Conservation (phyloP, 1,140 invertebrate genomes). For the Onthophagus taurus region DNA sequence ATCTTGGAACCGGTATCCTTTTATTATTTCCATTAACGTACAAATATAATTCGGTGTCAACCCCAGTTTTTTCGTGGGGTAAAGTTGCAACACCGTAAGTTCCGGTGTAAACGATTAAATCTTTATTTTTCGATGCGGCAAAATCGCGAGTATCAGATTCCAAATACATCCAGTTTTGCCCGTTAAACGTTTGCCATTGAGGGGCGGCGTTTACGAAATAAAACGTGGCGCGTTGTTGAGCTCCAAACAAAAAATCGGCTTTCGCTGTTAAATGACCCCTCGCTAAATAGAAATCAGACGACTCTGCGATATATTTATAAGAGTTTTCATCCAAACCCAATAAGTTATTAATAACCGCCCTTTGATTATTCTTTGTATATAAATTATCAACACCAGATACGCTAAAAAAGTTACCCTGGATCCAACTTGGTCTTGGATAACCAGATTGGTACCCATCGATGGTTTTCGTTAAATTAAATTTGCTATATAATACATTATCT, state of each 20-base stretch:
- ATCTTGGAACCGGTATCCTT: conserved; percentile 44
- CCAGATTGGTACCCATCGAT: conserved; percentile 27
- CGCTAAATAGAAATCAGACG: conserved; percentile 38
- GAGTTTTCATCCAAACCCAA: conserved; percentile 30
- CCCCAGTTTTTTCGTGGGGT: conserved; percentile 35
- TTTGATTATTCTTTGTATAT: conserved; percentile 29
- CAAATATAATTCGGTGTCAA: conserved; percentile 41
- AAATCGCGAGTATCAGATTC: conserved; percentile 40
- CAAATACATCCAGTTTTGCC: conserved; percentile 44
- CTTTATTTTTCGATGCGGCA: conserved; percentile 16
- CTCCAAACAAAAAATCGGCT: conserved; percentile 49
- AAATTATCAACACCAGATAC: conserved; percentile 16
- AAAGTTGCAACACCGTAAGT: conserved; percentile 44
- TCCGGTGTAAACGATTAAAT: conserved; percentile 48
- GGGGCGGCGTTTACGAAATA: conserved; percentile 47
- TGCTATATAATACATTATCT: conserved; percentile 24
- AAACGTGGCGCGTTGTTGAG: conserved; percentile 43
- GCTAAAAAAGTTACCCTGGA: conserved; percentile 29
- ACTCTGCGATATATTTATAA: conserved; percentile 24
- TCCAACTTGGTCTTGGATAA: conserved; percentile 32
- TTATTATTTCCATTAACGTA: conserved; percentile 35
- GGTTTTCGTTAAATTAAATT: conserved; percentile 23
- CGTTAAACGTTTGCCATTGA: conserved; percentile 50
- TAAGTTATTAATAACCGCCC: conserved; percentile 24
- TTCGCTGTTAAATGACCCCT: conserved; percentile 51